Percentiles rank a stretch among this genome's conserved stretches.
Conservation (phyloP, 2,797 vertebrate genomes). For the Pangasius sanitwongsei region DNA sequence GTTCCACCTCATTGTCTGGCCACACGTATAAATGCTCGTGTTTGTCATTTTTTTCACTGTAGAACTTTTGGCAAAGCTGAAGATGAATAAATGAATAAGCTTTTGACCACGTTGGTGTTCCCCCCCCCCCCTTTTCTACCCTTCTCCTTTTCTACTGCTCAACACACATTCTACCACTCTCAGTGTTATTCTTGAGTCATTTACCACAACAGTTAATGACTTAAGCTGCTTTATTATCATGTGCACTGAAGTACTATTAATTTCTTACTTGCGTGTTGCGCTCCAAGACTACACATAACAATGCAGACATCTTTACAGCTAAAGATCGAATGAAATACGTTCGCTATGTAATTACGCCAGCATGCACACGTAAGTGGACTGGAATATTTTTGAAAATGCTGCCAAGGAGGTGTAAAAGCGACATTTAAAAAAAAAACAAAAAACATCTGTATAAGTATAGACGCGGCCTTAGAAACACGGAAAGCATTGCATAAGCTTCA, state of each 20-base stretch:
- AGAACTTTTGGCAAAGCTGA: too few relatives aligned
- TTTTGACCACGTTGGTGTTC: background rate
- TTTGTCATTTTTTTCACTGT: too few relatives aligned
- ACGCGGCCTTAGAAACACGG: background rate
- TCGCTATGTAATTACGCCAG: background rate
- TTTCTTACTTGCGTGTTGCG: background rate
- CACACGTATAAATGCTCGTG: background rate
- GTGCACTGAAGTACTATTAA: background rate
- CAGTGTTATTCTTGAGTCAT: background rate
- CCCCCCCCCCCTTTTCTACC: background rate
- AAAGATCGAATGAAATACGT: background rate
- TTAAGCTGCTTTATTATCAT: background rate
- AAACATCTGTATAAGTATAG: background rate
- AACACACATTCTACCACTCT: too few relatives aligned
- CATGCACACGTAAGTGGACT: background rate
- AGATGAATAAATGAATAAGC: background rate
- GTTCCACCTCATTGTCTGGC: background rate
- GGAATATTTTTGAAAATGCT: background rate
- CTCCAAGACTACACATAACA: background rate
- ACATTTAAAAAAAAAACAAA: background rate
- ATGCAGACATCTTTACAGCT: background rate
- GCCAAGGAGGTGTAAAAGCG: background rate
- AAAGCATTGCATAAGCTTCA: background rate
- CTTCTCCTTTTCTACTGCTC: too few relatives aligned
- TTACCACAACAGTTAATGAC: background rate